A percentile compares a stretch with the other conserved stretches of the same genome.
These are phyloP conservation scores for Mesorhabditis spiculigera DNA, from an alignment of 2,888 invertebrate species.

Conservation along the genomic window DNA sequence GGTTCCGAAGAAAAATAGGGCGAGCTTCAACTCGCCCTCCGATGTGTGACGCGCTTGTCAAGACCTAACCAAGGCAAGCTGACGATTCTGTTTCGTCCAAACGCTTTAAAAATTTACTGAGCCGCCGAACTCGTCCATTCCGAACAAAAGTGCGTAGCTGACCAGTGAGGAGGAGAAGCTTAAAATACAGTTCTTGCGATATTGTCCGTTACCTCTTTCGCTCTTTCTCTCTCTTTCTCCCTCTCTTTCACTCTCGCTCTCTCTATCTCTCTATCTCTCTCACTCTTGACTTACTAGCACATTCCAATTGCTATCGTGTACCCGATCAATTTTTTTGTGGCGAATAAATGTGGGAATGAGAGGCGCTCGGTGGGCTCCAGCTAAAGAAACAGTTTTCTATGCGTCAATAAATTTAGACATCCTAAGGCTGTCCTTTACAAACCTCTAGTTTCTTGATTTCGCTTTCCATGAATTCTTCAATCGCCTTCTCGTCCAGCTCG, in stretches of 20 bases:
- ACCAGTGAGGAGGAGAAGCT: slow-evolving; percentile 3
- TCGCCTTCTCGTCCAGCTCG: neutral
- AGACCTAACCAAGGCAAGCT: too few relatives aligned
- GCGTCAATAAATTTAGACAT: neutral
- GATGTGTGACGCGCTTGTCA: too few relatives aligned
- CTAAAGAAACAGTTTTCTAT: neutral
- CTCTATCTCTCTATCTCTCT: too few relatives aligned
- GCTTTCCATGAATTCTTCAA: neutral
- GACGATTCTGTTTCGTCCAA: too few relatives aligned
- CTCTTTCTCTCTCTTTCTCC: too few relatives aligned
- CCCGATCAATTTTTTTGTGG: neutral
- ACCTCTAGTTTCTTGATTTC: neutral
- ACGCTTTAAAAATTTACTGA: neutral
- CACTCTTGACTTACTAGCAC: neutral
- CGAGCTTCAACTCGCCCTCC: too few relatives aligned
- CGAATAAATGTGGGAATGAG: neutral
- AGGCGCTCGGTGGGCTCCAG: neutral
- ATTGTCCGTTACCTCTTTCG: too few relatives aligned
- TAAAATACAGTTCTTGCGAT: too few relatives aligned
- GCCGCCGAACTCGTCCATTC: neutral
- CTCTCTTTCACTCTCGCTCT: too few relatives aligned
- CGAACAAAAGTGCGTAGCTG: neutral
- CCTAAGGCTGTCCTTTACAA: neutral
- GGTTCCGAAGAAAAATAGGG: too few relatives aligned
- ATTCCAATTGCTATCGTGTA: neutral